phyloP scores from a whole-genome alignment of 2,797 vertebrate genomes.

The Xerus rutilus region DNA sequence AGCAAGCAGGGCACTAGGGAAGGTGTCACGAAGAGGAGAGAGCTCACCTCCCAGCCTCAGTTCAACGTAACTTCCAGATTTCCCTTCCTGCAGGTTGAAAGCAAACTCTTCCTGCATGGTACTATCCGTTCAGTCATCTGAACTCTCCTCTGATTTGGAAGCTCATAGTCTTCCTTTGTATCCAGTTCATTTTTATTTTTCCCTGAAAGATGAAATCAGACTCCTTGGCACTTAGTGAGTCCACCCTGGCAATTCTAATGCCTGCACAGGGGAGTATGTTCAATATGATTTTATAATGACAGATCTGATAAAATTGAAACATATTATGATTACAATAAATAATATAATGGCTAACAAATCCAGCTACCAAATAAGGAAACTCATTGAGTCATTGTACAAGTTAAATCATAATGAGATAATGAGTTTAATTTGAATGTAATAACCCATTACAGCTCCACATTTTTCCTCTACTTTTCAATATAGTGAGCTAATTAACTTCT shows the following conservation, averaged over 20 bases:
- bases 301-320: conserved; percentile 49
- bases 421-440: conserved; percentile 68
- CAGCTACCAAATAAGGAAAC: conserved; percentile 46
- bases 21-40: not conserved
- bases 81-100: not conserved
- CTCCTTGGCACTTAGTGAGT: not conserved
- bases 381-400: conserved; percentile 10
- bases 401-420: conserved; percentile 63
- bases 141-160: not conserved
- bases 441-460: conserved; percentile 8
- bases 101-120: not conserved
- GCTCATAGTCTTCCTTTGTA: not conserved
- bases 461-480: conserved; percentile 60
- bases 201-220: not conserved
- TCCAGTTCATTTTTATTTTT: conserved; percentile 39
- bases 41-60: not conserved
- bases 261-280: not conserved
- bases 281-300: conserved; percentile 5
- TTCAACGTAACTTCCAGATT: not conserved
- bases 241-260: not conserved
- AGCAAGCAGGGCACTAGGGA: not conserved
- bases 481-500: not conserved
- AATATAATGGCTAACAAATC: conserved; percentile 25
- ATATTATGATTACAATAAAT: conserved; percentile 47
- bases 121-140: not conserved